These are phyloP conservation scores for Uria aalge DNA, from an alignment of 2,113 vertebrate species.

Conservation along the genomic window DNA sequence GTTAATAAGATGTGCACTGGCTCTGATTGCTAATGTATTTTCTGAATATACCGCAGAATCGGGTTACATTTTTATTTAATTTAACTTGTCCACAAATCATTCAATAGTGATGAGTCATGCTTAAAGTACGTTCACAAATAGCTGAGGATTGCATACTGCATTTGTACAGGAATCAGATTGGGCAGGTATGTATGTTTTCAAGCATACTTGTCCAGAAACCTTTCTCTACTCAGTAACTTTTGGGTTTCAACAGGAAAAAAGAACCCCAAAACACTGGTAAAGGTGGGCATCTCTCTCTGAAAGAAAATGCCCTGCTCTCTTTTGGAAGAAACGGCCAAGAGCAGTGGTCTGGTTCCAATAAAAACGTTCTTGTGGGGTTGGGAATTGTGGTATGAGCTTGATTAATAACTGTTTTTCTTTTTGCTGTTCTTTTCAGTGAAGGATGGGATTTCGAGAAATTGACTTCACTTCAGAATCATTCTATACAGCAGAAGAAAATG, in stretches of 20 bases:
- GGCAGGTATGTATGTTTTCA: neutral
- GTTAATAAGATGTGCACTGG: neutral
- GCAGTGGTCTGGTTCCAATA: neutral
- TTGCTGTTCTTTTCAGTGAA: constrained; percentile 35
- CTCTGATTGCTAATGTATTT: neutral
- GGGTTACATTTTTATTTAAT: neutral
- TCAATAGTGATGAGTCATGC: neutral
- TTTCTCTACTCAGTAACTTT: neutral
- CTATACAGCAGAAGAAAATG: neutral
- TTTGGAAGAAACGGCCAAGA: neutral
- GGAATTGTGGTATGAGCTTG: neutral
- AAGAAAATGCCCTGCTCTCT: neutral
- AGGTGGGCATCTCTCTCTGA: neutral
- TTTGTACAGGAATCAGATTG: neutral
- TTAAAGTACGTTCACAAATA: neutral
- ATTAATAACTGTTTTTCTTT: neutral
- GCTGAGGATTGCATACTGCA: neutral
- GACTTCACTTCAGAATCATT: neutral
- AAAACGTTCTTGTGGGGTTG: neutral
- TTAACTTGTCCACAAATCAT: neutral
- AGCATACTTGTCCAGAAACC: neutral
- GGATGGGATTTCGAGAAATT: neutral
- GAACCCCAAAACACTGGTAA: neutral
- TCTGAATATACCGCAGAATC: neutral
- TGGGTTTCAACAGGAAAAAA: neutral